Evolutionary conservation across 2,113 vertebrate species (phyloP).

Genomic region (Gallinago undulata): DNA sequence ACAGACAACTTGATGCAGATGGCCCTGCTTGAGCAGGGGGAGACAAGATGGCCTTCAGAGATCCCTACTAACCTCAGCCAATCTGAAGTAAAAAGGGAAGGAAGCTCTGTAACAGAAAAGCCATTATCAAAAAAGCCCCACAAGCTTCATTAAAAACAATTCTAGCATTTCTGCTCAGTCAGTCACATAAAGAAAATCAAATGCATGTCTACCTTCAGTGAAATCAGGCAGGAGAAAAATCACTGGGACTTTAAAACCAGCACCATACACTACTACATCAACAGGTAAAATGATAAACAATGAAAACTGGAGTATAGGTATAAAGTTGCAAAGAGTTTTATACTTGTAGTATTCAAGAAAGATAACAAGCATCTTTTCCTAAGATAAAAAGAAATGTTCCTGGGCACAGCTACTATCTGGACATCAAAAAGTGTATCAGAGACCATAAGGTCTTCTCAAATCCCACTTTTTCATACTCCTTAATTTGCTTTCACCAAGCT

Average conservation of each 20-base stretch:
- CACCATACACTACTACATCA: background rate
- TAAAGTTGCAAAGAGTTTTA: background rate
- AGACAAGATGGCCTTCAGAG: background rate
- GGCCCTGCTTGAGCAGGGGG: background rate
- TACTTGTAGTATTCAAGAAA: background rate
- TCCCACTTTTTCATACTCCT: background rate
- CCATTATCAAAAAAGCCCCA: background rate
- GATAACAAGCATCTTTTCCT: rapidly evolving
- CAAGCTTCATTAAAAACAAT: background rate
- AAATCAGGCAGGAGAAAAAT: background rate
- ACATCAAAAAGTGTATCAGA: background rate
- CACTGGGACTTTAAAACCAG: background rate
- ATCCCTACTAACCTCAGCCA: background rate
- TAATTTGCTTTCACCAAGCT: background rate
- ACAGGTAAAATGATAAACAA: background rate
- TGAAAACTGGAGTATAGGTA: background rate
- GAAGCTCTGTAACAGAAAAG: background rate
- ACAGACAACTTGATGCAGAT: background rate
- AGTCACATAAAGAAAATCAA: background rate
- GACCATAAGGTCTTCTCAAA: background rate
- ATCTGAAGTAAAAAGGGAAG: background rate
- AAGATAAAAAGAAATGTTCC: background rate
- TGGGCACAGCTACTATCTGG: background rate
- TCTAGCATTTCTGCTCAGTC: background rate
- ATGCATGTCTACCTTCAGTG: background rate